phyloP scores from a whole-genome alignment of 1,140 invertebrate genomes.

The Papilio glaucus region DNA sequence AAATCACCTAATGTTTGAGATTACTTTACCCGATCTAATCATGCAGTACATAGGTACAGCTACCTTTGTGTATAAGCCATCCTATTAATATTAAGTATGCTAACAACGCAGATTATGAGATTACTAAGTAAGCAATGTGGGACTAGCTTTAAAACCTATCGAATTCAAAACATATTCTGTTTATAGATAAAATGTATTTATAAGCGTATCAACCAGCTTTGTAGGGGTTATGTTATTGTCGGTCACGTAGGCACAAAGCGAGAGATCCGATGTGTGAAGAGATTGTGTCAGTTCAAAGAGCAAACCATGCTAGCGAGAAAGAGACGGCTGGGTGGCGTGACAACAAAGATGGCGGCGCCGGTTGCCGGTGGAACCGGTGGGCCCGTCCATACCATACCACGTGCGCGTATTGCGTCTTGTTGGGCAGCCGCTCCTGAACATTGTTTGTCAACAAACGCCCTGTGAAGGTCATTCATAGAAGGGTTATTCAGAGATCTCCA shows the following conservation, averaged over 20 bases:
- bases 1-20: conserved; percentile 45
- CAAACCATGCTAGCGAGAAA: conserved; percentile 46
- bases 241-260: conserved; percentile 73
- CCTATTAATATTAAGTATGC: conserved; percentile 5
- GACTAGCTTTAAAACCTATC: conserved; percentile 44
- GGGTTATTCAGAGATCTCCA: conserved; percentile 65
- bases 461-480: conserved; percentile 75
- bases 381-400: conserved; percentile 69
- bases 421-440: conserved; percentile 67
- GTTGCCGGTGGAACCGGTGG: conserved; percentile 73
- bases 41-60: background rate
- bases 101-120: conserved; percentile 10
- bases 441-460: conserved; percentile 82
- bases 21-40: conserved; percentile 42
- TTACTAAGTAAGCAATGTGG: conserved; percentile 39
- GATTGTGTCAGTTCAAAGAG: conserved; percentile 47
- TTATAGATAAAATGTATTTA: conserved; percentile 39
- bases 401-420: conserved; percentile 75
- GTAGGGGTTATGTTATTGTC: conserved; percentile 71
- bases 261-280: conserved; percentile 54
- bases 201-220: conserved; percentile 49
- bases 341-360: conserved; percentile 81
- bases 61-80: conserved; percentile 35
- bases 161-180: conserved; percentile 38
- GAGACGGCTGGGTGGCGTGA: conserved; percentile 72